Evolutionary conservation across 1,140 invertebrate species (phyloP).

Genomic region (Drosophila sp.): DNA sequence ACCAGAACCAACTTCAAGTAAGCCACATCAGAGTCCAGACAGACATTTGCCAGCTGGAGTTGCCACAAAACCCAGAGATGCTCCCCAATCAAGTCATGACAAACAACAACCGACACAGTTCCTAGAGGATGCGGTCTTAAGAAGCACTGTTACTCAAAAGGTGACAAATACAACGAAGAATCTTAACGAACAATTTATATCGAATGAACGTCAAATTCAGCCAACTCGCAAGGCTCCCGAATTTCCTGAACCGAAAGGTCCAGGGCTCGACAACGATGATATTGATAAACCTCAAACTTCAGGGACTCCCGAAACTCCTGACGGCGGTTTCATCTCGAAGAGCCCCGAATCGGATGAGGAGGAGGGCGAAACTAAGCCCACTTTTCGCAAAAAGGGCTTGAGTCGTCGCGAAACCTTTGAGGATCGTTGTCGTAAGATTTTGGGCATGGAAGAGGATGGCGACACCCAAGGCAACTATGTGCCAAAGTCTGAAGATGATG

Average conservation of each 20-base stretch:
- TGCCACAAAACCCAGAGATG: constrained; percentile 1
- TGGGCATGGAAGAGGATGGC: constrained; percentile 86
- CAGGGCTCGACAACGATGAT: not conserved
- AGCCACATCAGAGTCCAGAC: constrained; percentile 29
- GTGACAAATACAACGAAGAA: constrained; percentile 58
- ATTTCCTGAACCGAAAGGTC: constrained; percentile 3
- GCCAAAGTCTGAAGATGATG: constrained; percentile 24
- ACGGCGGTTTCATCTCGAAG: constrained; percentile 73
- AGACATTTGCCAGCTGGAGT: constrained; percentile 13
- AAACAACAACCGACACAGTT: constrained; percentile 25
- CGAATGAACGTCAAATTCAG: constrained; percentile 61
- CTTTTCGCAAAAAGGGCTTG: constrained; percentile 67
- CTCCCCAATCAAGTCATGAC: not conserved
- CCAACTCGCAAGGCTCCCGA: constrained; percentile 10
- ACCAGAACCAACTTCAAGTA: not conserved
- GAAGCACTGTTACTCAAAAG: constrained; percentile 49
- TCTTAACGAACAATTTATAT: constrained; percentile 70
- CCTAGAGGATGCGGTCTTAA: constrained; percentile 52
- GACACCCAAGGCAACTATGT: constrained; percentile 71
- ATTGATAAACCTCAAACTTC: constrained; percentile 5
- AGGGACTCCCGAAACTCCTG: constrained; percentile 53
- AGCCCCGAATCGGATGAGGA: constrained; percentile 40
- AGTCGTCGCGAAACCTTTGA: constrained; percentile 88
- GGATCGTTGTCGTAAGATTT: constrained; percentile 88
- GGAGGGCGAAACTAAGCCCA: constrained; percentile 49